These are phyloP conservation scores for Crocuta crocuta DNA, from an alignment of 2,113 vertebrate species.

Conservation along the genomic window DNA sequence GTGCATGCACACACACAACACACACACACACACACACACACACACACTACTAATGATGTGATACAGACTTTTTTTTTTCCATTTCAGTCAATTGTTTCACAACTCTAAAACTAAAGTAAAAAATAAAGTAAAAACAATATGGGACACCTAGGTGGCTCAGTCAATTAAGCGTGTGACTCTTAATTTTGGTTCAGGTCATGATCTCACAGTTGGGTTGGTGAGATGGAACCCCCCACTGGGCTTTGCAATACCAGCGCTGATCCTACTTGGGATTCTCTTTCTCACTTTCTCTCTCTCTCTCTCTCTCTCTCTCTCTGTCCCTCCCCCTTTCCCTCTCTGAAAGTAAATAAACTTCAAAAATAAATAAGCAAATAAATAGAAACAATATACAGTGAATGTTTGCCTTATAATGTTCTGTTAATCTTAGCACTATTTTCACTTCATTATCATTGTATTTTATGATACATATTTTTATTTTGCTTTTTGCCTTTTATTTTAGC, in stretches of 20 bases:
- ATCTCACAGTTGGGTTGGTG: no score
- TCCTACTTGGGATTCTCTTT: no score
- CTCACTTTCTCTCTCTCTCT: no score
- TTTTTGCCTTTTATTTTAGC: neutral
- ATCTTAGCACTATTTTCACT: neutral
- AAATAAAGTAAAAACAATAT: neutral
- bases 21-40: neutral
- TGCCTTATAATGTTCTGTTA: neutral
- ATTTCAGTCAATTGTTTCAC: neutral
- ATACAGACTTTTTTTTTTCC: neutral
- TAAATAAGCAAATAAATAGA: neutral
- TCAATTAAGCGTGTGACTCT: no score
- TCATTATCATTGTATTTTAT: neutral
- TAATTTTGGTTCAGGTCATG: no score
- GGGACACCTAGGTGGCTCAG: no score
- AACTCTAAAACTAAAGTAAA: neutral
- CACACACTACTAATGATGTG: neutral
- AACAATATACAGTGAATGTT: neutral
- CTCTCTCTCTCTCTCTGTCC: no score
- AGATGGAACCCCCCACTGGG: no score
- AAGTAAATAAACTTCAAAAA: no score
- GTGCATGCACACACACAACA: neutral
- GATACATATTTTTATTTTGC: neutral
- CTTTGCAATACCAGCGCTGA: no score
- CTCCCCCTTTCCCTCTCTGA: no score